These are phyloP conservation scores for Tetragonisca angustula DNA, from an alignment of 2,888 invertebrate genomes.

Conservation along the genomic window DNA sequence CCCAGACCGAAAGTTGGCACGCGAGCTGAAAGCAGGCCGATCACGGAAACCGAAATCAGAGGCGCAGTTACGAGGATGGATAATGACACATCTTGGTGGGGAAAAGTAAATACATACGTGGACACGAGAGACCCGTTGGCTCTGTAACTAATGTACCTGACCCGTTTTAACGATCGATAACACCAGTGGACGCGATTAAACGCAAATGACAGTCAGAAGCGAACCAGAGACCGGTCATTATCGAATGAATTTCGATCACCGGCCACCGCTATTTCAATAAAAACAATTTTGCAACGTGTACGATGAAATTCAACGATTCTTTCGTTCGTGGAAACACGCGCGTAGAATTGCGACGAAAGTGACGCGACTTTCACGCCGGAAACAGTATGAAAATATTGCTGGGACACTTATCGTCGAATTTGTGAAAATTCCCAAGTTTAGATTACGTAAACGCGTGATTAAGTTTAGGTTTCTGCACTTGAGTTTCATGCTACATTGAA, in stretches of 20 bases:
- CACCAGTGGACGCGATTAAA: conserved; percentile 65
- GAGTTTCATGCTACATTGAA: no score
- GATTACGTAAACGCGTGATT: no score
- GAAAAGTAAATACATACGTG: conserved; percentile 43
- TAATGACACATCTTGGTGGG: conserved; percentile 20
- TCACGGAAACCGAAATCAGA: conserved; percentile 36
- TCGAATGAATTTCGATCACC: conserved; percentile 43
- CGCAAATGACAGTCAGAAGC: conserved; percentile 62
- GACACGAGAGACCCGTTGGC: conserved; percentile 28
- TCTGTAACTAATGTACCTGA: conserved; percentile 64
- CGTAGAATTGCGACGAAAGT: not conserved
- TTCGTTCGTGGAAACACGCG: not conserved
- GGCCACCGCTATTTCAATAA: not conserved
- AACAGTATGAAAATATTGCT: no score
- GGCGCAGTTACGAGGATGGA: conserved; percentile 10
- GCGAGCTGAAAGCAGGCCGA: not conserved
- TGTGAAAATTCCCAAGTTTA: no score
- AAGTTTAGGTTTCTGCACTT: no score
- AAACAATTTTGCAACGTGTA: not conserved
- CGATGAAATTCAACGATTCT: not conserved
- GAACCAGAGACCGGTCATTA: conserved; percentile 45
- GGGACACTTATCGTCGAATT: no score
- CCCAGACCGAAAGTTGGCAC: not conserved
- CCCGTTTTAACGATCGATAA: conserved; percentile 66
- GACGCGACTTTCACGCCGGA: no score